Conservation (phyloP, 1,140 invertebrate species). For the Onthophagus taurus region DNA sequence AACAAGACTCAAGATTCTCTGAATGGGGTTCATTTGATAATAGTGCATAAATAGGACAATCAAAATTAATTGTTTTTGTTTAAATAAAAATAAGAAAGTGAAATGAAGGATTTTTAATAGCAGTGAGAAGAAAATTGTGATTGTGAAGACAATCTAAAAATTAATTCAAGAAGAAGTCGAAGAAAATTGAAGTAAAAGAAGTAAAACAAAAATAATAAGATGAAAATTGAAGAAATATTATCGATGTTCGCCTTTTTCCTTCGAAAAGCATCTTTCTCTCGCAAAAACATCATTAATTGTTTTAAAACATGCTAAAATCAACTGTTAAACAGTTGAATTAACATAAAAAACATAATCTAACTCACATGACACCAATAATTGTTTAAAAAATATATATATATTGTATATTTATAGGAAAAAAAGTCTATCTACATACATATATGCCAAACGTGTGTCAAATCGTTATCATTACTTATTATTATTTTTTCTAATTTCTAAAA, state of each 20-base stretch:
- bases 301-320: too few species aligned
- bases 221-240: constrained; percentile 20
- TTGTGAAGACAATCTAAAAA: constrained; percentile 6
- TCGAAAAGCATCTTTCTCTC: constrained; percentile 13
- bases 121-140: too few species aligned
- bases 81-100: too few species aligned
- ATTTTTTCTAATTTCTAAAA: constrained; percentile 7
- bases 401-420: too few species aligned
- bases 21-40: constrained; percentile 73
- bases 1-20: constrained; percentile 74
- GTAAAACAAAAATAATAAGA: constrained; percentile 20
- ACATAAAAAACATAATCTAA: too few species aligned
- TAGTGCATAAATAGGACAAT: constrained; percentile 37
- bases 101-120: too few species aligned
- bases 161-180: too few species aligned
- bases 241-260: constrained; percentile 23
- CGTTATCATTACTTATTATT: neutral
- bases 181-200: constrained; percentile 8
- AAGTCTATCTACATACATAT: too few species aligned
- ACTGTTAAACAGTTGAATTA: too few species aligned
- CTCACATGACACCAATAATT: too few species aligned
- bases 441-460: neutral
- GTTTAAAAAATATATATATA: too few species aligned
- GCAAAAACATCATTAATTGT: too few species aligned
- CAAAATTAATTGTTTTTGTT: neutral